Base-by-base conservation (phyloP, 2,888 invertebrate species). In the Lysandra coridon region DNA sequence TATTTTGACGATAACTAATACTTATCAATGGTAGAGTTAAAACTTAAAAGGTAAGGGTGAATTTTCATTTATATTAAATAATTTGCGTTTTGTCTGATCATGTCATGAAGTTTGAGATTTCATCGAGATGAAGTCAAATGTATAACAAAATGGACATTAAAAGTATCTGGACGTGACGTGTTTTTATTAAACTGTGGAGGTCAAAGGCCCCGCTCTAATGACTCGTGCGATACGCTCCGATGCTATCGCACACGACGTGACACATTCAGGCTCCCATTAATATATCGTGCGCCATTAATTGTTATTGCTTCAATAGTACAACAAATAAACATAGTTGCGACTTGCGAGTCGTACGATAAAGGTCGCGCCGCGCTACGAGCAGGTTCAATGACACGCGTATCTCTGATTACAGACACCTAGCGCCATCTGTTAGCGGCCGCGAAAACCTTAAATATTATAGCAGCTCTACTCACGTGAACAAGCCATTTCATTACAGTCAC, bases 351-450 rank as follows among this genome's bases (percentile, higher is more conserved):
- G 84, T 85, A 80, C 85, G 85, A 86, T 89, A 88, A 87, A 87
- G 85, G 85, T 86, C 83, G 85, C 85, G 85, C 82, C 82, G 86
- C 86, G 85, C 86, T 87, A 86, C 85, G 85, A 84, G 83, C 83
- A 85, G 87, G 92, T 92, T 92, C 92, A 91, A 88, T 91, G 92
- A 92, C 92, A 88, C 88, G 82, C 83, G 64, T 82, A 81, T 83
- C 79, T 80, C 82, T 85, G 83, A 84, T 49, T 40, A 64, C 83
- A 81, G 81, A 87, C 89, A 84, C 81, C 84, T 87, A 92, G 88
- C 93, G 93, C 92, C 93, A 93, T 93, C 93, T 93, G 82, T 90
- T 88, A 87, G 85, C 86, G 81, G 79, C 73, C 62, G 30, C 49
- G 40, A 78, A 86, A 89, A 86, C 85, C 83, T 83, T 81, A 85